Evolutionary conservation across 2,888 invertebrate species (phyloP).

Genomic region (Monoplex corrugatus): DNA sequence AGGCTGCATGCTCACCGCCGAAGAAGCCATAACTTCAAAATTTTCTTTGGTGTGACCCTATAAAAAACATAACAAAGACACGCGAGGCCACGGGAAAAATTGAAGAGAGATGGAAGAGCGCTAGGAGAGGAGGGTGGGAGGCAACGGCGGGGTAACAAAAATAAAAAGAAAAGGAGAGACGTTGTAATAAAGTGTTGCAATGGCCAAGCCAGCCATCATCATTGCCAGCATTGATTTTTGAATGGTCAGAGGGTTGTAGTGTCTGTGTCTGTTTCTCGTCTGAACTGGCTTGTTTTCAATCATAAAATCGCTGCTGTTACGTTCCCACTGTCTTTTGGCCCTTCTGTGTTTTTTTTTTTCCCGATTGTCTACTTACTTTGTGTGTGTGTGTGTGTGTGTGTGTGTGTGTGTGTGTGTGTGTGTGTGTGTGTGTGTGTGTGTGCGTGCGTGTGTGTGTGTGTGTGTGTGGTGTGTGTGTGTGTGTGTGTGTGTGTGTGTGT

Average conservation of each 20-base stretch:
- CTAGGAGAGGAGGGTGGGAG: no score
- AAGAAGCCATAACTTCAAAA: constrained; percentile 44
- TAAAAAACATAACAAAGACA: constrained; percentile 40
- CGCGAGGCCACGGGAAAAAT: not conserved
- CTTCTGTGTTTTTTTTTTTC: no score
- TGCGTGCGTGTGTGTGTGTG: not conserved
- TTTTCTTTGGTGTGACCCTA: constrained; percentile 16
- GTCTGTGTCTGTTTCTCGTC: not conserved
- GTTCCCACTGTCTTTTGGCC: no score
- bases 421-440: constrained; percentile 7
- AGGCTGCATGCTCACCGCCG: constrained; percentile 8
- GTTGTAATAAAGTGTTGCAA: constrained; percentile 52
- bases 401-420: constrained; percentile 20
- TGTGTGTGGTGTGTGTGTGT: not conserved
- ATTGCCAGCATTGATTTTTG: constrained; percentile 41
- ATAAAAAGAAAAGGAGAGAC: no score
- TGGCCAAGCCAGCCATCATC: not conserved
- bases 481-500: no score
- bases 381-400: not conserved
- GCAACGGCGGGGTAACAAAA: no score
- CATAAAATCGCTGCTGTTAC: not conserved
- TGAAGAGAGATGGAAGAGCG: not conserved
- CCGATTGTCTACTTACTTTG: no score
- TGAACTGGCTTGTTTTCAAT: not conserved
- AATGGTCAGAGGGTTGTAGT: constrained; percentile 3